Evolutionary conservation across 2,888 invertebrate genomes (phyloP).

Genomic region (Ernsta delagoae): DNA sequence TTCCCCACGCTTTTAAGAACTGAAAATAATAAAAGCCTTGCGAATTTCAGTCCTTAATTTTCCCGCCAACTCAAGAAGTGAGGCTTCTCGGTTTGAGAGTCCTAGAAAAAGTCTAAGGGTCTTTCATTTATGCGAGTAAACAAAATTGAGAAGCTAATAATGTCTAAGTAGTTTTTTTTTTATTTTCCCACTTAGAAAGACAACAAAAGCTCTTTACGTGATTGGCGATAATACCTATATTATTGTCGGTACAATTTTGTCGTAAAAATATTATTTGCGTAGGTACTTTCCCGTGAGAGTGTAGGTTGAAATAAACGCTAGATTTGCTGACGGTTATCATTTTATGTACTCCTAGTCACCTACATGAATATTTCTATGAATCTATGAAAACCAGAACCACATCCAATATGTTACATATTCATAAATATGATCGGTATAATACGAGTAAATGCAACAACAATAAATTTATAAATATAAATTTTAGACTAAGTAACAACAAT

Average conservation of each 20-base stretch:
- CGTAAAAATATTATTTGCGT: no score
- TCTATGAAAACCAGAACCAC: no score
- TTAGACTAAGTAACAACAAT: no score
- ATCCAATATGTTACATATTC: no score
- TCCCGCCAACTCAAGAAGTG: not conserved
- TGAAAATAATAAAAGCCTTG: constrained; percentile 2
- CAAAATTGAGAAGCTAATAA: not conserved
- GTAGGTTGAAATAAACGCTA: no score
- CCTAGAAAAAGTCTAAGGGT: not conserved
- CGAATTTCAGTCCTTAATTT: not conserved
- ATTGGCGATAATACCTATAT: not conserved
- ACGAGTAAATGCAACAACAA: no score
- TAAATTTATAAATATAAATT: no score
- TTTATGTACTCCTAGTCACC: no score
- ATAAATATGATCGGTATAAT: no score
- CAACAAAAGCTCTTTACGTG: not conserved
- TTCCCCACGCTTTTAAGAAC: not conserved
- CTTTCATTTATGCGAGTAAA: not conserved
- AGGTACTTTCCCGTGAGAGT: no score
- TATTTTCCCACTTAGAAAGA: not conserved
- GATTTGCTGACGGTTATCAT: constrained; percentile 8
- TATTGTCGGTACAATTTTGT: no score
- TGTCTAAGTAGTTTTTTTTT: not conserved
- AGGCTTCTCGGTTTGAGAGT: not conserved
- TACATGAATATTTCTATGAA: no score